Base-by-base conservation (phyloP, 2,797 vertebrate genomes). In the Antrozous pallidus region DNA sequence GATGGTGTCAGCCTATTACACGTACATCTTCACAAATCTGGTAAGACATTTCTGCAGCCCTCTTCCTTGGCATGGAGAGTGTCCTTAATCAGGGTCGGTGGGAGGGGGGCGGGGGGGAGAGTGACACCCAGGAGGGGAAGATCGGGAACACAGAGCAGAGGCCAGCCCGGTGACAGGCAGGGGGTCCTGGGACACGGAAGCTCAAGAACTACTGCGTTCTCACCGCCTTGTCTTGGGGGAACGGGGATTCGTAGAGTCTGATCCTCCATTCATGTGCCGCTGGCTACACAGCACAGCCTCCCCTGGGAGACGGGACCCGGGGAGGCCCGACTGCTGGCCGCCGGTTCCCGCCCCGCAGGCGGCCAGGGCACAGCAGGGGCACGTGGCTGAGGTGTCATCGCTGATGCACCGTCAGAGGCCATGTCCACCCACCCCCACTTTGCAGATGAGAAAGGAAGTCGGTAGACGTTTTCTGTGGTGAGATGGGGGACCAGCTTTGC, bases 21-120 rank as follows among this genome's bases (percentile, higher is more conserved):
- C 99, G 20, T 99, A 99, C 98, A 99, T 99, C 98, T 99, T 99
- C 98, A 99, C 99, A 94, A 99, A 99, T 96, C 98, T 99, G 99
- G 99, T 99, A 99, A 99, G 99, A 95, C 69, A 0, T 91, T 96
- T 93, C 86, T 80, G 92, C 65, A 24, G 3, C 91, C 90, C 87
- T 61, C 93, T 88, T 93, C 0, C 3, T 24, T 70, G 67, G 74
- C 33, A 0, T 33, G 80, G 70, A 77, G 56, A 90, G 14, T 61
- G 78, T n/a, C 54, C 81, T 91, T 92, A 93, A 96, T 88, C 90
- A 94, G 94, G 90, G 73, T 47, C 75, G 3, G 79, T 40, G 33
- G 36, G 8, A 24, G 47, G 0, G 12, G 3, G 40, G 96, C 58
- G n/a, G 13, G 26, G 49, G 0, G 14, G 3, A 45, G 96, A 58